Percentiles rank a stretch among this genome's conserved stretches.
Conservation (phyloP, 2,797 vertebrate genomes). For the Platyrinchus mystaceus region DNA sequence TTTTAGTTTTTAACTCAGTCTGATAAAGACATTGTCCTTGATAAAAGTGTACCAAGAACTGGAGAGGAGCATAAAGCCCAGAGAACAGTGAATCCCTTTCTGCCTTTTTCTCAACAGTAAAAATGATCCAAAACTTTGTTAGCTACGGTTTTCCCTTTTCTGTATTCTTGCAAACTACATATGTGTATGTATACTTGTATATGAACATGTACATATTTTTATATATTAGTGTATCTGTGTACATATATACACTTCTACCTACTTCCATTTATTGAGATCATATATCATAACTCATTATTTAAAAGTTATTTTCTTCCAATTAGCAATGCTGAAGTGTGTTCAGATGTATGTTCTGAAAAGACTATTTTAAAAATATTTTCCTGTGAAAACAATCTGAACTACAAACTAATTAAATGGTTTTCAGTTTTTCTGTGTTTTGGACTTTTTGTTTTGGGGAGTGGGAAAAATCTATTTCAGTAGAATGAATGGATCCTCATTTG, state of each 20-base stretch:
- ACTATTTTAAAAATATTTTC: neutral
- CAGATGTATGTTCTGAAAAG: neutral
- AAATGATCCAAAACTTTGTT: neutral
- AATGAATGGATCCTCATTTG: neutral
- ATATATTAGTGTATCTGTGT: accelerated
- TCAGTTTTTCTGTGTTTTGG: neutral
- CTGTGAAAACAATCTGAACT: neutral
- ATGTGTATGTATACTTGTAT: neutral
- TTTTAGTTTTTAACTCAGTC: neutral
- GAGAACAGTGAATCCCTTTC: neutral
- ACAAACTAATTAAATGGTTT: neutral
- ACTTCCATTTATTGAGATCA: neutral
- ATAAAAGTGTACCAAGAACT: neutral
- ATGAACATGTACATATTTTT: neutral
- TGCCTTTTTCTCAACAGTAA: neutral
- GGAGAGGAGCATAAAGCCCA: neutral
- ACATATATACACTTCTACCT: neutral
- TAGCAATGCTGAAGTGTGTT: neutral
- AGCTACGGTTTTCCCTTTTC: neutral
- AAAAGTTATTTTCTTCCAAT: neutral
- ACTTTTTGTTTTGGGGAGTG: neutral
- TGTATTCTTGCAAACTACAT: neutral
- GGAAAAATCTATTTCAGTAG: neutral
- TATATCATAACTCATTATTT: neutral
- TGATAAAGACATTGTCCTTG: neutral